Evolutionary conservation across 2,797 vertebrate genomes (phyloP).

Genomic region (Siniperca scherzeri): DNA sequence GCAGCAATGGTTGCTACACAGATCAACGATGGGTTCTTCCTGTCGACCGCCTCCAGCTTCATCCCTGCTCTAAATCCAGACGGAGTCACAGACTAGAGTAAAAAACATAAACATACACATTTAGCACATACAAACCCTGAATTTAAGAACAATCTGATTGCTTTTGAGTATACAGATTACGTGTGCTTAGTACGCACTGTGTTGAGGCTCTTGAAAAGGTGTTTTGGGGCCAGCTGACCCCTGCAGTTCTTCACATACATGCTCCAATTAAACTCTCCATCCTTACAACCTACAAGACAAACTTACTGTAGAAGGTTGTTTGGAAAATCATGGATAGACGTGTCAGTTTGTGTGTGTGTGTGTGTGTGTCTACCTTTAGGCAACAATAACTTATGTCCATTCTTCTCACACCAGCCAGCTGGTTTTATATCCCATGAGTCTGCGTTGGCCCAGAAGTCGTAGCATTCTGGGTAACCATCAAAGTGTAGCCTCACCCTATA

Average conservation of each 20-base stretch:
- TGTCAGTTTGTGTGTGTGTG: background rate
- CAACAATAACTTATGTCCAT: conserved; percentile 86
- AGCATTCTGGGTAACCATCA: conserved; percentile 89
- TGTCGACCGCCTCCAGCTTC: conserved; percentile 89
- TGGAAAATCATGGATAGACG: background rate
- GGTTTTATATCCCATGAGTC: conserved; percentile 90
- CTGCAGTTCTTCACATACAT: conserved; percentile 89
- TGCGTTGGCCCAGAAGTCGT: conserved; percentile 90
- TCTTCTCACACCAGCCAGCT: conserved; percentile 90
- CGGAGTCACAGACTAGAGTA: conserved; percentile 85
- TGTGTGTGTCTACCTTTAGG: conserved; percentile 84
- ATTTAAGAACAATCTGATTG: background rate
- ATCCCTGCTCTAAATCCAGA: conserved; percentile 89
- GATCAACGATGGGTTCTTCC: conserved; percentile 86
- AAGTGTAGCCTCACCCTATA: conserved; percentile 88
- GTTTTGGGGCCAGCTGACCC: conserved; percentile 88
- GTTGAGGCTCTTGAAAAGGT: conserved; percentile 90
- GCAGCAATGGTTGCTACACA: conserved; percentile 88
- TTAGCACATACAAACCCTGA: background rate
- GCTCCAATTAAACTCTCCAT: conserved; percentile 89
- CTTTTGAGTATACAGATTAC: background rate
- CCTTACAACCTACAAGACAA: conserved; percentile 84
- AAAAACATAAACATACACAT: conserved; percentile 2
- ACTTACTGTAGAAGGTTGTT: background rate
- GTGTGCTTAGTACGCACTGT: conserved; percentile 75